Base-by-base conservation (phyloP, 2,113 vertebrate genomes). In the Heptranchias perlo region DNA sequence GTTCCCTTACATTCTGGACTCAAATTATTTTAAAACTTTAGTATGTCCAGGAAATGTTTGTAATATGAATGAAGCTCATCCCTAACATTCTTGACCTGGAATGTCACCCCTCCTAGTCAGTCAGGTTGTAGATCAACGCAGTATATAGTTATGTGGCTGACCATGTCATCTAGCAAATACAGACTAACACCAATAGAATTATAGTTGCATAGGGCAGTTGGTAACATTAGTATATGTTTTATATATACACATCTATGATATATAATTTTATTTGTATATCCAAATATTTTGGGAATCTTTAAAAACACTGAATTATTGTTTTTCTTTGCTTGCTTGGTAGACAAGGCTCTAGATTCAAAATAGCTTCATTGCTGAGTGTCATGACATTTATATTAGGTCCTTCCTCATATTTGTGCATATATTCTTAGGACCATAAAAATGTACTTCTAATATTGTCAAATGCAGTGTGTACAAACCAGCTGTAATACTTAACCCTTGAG, bases 11-110 rank as follows among this genome's bases (percentile, higher is more conserved):
- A 28, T 61, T 61, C 28, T 92, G 14, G 13, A 16, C 7, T 58
- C 31, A 76, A n/a, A 76, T 76, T 76, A 76, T 76, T 92, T 92
- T 5, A 92, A 92, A 58, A 58, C 87, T 92, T 91, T 31, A 58
- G 76, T 39, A 82, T 82, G 78, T n/a, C 7, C n/a, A 23, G 21
- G n/a, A 47, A 21, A 82, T 44, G 16, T n/a, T 78, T 78, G 76
- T 44, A 44, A 44, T 82, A 39, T 82, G 78, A n/a, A 35, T 92
- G 31, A 61, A 58, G 11, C 31, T n/a, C 18, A n/a, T 16, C 28
- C 49, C 28, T 61, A n/a, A 16, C 5, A n/a, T 35, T 61, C 8
- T 35, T 58, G 31, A 14, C 28, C 54, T 61, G 54, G 54, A 92
- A 61, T 18, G 54, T 61, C 14, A 28, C 6, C 16, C 47, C 23